Evolutionary conservation across 2,888 invertebrate genomes (phyloP), one percentile per base, ranked within the genome.

Genomic region (Maniola hyperantus): DNA sequence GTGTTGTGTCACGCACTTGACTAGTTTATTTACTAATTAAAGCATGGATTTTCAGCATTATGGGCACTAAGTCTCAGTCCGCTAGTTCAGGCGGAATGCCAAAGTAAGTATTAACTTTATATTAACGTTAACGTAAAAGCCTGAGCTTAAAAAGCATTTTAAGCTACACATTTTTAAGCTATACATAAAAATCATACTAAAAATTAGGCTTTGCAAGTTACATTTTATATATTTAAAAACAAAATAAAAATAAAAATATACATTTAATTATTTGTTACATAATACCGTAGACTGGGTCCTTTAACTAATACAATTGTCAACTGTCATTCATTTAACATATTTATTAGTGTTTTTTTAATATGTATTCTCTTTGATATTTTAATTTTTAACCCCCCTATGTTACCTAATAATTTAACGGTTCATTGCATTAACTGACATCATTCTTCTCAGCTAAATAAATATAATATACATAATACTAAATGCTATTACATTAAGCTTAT

Each of bases 31-130:
- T 83, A 91, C 91, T 91, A 92, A 91, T 86, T 81, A 78, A 82
- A 83, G 92, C 92, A 91, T 92, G 91, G 89, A 83, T 91, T 92
- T 92, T 91, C 93, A 93, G 93, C 92, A 80, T 88, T 93, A 82
- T 92, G 92, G 92, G 91, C 89, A 77, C 83, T 93, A 87, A 85
- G 85, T 83, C 84, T 92, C 82, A 87, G 87, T 83, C 91, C 92
- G 71, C 86, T 92, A 82, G 89, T 92, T 73, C 89, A 89, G 85
- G 91, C 92, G 81, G 91, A 93, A 89, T 93, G 93, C 88, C 92
- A 93, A 80, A 92, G 93, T 93, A 87, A 92, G 92, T 92, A 91
- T 64, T 65, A 26, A 50, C 15, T 68, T 53, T 60, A 57, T 34
- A 57, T 48, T 44, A 48, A 65, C 54, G 33, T 59, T 42, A 54